Conservation (phyloP, 2,888 invertebrate genomes). For the Hirtodrosophila trivittata region DNA sequence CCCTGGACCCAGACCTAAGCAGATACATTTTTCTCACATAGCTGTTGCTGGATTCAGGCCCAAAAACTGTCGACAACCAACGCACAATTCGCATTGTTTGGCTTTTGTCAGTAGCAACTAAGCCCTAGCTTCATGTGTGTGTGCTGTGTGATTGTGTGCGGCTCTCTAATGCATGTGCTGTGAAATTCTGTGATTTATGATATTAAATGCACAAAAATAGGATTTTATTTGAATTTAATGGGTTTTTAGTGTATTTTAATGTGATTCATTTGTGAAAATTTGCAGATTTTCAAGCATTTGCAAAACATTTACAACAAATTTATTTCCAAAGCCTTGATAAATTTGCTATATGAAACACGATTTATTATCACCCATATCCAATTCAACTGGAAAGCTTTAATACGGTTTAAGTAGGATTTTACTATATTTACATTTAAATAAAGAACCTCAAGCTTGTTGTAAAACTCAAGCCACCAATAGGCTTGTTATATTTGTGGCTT, state of each 20-base stretch:
- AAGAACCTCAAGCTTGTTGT: no score
- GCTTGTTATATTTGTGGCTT: no score
- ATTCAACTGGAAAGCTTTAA: slow-evolving; percentile 10
- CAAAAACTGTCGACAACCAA: slow-evolving; percentile 57
- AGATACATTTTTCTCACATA: slow-evolving; percentile 54
- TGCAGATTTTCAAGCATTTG: slow-evolving; percentile 60
- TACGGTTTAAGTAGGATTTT: background rate
- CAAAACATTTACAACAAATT: slow-evolving; percentile 34
- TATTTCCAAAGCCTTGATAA: slow-evolving; percentile 14
- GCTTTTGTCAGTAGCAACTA: slow-evolving; percentile 66
- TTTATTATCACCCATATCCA: slow-evolving; percentile 6
- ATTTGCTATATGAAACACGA: slow-evolving; percentile 12
- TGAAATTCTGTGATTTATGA: slow-evolving; percentile 75
- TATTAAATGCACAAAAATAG: slow-evolving; percentile 79
- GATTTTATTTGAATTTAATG: slow-evolving; percentile 79
- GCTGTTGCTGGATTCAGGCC: slow-evolving; percentile 37
- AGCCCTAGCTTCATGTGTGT: slow-evolving; percentile 46
- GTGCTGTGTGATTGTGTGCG: slow-evolving; percentile 15
- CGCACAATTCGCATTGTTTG: slow-evolving; percentile 75
- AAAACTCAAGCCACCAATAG: no score
- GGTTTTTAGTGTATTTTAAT: slow-evolving; percentile 78
- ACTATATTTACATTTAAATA: no score
- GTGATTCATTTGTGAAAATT: slow-evolving; percentile 71
- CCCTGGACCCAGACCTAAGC: slow-evolving; percentile 31
- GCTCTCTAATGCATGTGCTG: slow-evolving; percentile 62